Conservation (phyloP, 2,113 vertebrate genomes). For the Leucosticte australis region DNA sequence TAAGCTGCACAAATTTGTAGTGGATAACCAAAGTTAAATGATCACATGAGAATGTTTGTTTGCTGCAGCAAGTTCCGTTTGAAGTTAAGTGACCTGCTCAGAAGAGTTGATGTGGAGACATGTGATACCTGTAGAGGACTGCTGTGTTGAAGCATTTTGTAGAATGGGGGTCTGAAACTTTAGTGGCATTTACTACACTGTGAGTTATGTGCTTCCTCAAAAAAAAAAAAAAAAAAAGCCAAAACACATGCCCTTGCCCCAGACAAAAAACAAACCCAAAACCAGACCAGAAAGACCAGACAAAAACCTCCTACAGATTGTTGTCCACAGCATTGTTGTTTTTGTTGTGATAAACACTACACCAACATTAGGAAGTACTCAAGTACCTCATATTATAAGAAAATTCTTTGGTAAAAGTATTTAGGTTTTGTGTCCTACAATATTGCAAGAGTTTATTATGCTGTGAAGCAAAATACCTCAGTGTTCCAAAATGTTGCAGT, state of each 20-base stretch:
- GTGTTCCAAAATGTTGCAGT: background rate
- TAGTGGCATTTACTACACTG: background rate
- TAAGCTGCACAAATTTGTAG: background rate
- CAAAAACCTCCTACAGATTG: background rate
- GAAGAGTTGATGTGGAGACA: background rate
- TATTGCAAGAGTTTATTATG: background rate
- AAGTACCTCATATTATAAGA: background rate
- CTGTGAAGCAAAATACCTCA: background rate
- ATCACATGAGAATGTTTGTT: background rate
- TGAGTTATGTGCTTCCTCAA: background rate
- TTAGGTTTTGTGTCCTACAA: background rate
- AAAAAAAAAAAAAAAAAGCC: too few species aligned
- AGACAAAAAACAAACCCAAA: background rate
- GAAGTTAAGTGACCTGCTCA: background rate
- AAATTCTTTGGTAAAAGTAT: background rate
- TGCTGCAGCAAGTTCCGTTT: background rate
- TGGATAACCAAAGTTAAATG: background rate
- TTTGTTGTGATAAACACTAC: background rate
- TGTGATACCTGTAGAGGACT: background rate
- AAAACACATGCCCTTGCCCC: fast-evolving
- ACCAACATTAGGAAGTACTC: background rate
- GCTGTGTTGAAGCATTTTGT: background rate
- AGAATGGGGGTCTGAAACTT: background rate
- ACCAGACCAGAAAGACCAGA: background rate
- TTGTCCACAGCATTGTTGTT: background rate